These are phyloP conservation scores for Boloria selene DNA, from an alignment of 2,888 invertebrate species.

Conservation along the genomic window DNA sequence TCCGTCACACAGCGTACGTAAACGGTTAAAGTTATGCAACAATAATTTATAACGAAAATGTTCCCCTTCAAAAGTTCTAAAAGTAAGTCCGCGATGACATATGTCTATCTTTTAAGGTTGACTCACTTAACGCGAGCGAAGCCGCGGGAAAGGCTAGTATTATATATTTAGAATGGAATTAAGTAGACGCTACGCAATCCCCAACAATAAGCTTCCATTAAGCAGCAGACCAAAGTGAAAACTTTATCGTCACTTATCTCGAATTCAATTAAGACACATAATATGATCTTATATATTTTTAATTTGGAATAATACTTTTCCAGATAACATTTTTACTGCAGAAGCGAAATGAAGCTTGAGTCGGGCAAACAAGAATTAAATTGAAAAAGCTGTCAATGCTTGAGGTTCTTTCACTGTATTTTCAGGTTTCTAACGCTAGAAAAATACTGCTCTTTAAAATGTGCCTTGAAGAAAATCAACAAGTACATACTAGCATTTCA, in stretches of 20 bases:
- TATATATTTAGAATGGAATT: too few relatives aligned
- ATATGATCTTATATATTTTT: not conserved
- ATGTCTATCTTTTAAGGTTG: too few relatives aligned
- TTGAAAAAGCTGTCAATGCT: conserved; percentile 21
- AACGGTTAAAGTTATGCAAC: too few relatives aligned
- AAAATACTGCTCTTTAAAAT: conserved; percentile 3
- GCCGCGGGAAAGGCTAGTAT: too few relatives aligned
- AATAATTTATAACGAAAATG: too few relatives aligned
- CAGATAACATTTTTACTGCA: conserved; percentile 3
- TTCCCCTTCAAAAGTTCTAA: too few relatives aligned
- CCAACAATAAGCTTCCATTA: not conserved
- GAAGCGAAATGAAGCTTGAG: not conserved
- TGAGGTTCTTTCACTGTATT: conserved; percentile 1
- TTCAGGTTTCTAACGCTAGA: conserved; percentile 7
- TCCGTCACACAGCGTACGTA: too few relatives aligned
- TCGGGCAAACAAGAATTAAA: conserved; percentile 17
- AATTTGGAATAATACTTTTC: conserved; percentile 7
- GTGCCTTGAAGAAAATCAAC: too few relatives aligned
- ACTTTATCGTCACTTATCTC: not conserved
- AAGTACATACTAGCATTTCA: too few relatives aligned
- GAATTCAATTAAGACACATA: conserved; percentile 2
- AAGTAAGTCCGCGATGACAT: too few relatives aligned
- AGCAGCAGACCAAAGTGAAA: not conserved
- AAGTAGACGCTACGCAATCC: not conserved
- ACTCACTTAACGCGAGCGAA: too few relatives aligned